Conservation (phyloP, 2,888 invertebrate genomes). For the Mesorhabditis belari region DNA sequence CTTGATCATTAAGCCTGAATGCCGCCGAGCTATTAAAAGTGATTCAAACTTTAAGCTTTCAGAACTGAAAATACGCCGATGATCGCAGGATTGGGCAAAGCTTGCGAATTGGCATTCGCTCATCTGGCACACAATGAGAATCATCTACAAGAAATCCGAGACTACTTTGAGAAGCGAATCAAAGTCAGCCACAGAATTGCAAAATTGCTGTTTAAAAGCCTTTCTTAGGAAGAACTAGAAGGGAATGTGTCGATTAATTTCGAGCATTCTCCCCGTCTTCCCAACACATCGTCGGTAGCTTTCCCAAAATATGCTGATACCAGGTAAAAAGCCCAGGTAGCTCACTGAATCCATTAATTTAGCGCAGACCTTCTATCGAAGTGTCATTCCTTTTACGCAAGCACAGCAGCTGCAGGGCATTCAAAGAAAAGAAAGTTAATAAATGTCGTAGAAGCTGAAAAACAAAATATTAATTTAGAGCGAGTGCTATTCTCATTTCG, state of each 20-base stretch:
- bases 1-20: no score
- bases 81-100: conserved; percentile 61
- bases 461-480: conserved; percentile 18
- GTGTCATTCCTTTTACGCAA: conserved; percentile 57
- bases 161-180: conserved; percentile 55
- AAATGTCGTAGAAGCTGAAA: not conserved
- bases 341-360: not conserved
- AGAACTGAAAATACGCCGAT: conserved; percentile 62
- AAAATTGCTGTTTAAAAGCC: not conserved
- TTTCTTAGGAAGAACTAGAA: conserved; percentile 49
- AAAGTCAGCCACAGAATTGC: conserved; percentile 37
- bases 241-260: conserved; percentile 53
- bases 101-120: conserved; percentile 56
- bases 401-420: conserved; percentile 62
- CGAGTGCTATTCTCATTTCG: conserved; percentile 56
- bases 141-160: conserved; percentile 53
- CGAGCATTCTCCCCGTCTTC: conserved; percentile 52
- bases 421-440: conserved; percentile 15
- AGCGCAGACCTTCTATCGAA: conserved; percentile 9
- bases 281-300: conserved; percentile 56
- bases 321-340: conserved; percentile 41
- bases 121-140: conserved; percentile 51
- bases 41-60: conserved; percentile 3
- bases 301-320: conserved; percentile 51
- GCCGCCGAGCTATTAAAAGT: no score